Base-by-base conservation (phyloP, 2,888 invertebrate genomes). In the Theristus sp. region DNA sequence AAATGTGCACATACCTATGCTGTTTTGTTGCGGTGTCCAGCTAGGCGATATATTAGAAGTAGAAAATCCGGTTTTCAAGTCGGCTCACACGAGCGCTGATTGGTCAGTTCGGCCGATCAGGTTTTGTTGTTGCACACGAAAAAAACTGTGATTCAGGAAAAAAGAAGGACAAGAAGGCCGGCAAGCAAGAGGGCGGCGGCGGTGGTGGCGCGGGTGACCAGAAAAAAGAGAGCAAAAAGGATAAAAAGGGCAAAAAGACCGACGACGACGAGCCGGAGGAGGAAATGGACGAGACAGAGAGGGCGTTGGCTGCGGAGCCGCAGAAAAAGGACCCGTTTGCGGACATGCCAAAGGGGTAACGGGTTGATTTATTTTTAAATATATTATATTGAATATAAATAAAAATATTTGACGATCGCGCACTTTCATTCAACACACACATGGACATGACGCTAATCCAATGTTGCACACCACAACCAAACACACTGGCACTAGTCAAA, bases 241-340 rank as follows among this genome's bases (percentile, higher is more conserved):
- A 57, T n/a, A 56, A 60, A 59, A 71, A 63, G 66, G 67, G 47
- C 72, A 28, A 61, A 30, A 60, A 62, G 62, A 29, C 59, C 22
- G 57, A 27, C n/a, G 53, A 62, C 61, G 61, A 62, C 22, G 78
- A 77, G 65, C 78, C 79, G 2, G 78, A 67, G 30, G 84, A 84
- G 66, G 84, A 83, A 64, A 70, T 81, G 46, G 86, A 82, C 77
- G 83, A 77, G 54, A 80, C 83, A 62, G 86, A 86, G 58, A 82
- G 80, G 59, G 80, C 81, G 29, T 77, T 86, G 29, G 84, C 84
- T 58, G 79, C 80, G 22, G 87, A 88, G 73, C 86, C 87, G 47
- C 86, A 86, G 74, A 80, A 83, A 62, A 89, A 86, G 76, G 91
- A 96, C 78, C 94, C 94, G 47, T 89, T 94, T 73, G 88, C 87